phyloP scores from a whole-genome alignment of 1,140 invertebrate species.

The Drosophila miranda region DNA sequence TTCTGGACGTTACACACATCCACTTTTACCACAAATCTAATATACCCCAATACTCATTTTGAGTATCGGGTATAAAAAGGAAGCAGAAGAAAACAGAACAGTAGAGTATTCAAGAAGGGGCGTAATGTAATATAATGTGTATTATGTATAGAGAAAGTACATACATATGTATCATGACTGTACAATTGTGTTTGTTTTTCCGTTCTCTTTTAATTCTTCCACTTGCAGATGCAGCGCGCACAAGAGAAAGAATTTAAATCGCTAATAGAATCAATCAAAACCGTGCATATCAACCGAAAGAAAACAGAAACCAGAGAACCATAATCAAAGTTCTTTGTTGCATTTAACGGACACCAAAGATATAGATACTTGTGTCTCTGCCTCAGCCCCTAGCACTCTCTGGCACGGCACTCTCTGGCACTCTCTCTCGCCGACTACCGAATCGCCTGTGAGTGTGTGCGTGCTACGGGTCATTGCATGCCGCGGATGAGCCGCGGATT shows the following conservation, averaged over 20 bases:
- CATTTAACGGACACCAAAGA: slow-evolving; percentile 47
- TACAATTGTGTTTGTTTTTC: slow-evolving; percentile 57
- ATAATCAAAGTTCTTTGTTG: slow-evolving; percentile 60
- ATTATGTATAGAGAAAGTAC: slow-evolving; percentile 9
- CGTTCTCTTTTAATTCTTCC: slow-evolving; percentile 65
- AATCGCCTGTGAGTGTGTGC: slow-evolving; percentile 4
- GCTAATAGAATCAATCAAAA: slow-evolving; percentile 51
- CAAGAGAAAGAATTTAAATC: slow-evolving; percentile 38
- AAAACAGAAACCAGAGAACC: slow-evolving; percentile 18
- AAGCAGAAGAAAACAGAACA: slow-evolving; percentile 6
- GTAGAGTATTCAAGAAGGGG: background rate
- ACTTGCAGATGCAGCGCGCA: slow-evolving; percentile 67
- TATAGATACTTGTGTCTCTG: no score
- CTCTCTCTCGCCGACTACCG: background rate
- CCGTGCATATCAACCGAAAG: slow-evolving; percentile 48
- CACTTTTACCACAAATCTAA: no score
- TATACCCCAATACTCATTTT: no score
- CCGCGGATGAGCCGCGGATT: slow-evolving; percentile 83
- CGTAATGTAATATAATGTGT: slow-evolving; percentile 45
- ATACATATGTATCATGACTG: slow-evolving; percentile 24
- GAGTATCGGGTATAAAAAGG: no score
- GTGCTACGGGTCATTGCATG: slow-evolving; percentile 53
- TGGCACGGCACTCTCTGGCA: background rate
- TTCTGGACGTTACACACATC: no score
- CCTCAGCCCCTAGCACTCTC: background rate